Evolutionary conservation across 2,113 vertebrate genomes (phyloP).

Genomic region (Etheostoma cragini): DNA sequence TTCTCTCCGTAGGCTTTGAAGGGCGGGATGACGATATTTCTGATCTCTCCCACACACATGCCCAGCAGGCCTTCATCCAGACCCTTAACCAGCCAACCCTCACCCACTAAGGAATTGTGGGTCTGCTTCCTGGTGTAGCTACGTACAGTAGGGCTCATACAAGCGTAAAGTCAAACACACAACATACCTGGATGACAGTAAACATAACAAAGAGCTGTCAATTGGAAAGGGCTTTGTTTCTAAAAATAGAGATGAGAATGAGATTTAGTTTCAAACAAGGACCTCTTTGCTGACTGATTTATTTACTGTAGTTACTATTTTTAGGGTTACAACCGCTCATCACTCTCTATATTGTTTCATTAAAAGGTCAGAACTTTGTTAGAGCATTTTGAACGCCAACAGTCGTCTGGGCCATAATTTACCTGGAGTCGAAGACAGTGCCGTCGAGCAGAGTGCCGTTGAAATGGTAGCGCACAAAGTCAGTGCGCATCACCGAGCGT

Average conservation of each 20-base stretch:
- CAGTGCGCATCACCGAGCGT: constrained; percentile 88
- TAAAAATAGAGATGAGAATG: not conserved
- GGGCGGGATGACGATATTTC: constrained; percentile 91
- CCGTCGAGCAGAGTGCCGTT: constrained; percentile 94
- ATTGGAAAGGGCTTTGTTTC: constrained; percentile 3
- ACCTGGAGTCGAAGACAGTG: constrained; percentile 93
- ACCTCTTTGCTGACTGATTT: not conserved
- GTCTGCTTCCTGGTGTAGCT: constrained; percentile 90
- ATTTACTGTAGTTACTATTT: not conserved
- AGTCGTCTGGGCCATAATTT: not conserved
- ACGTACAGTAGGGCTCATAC: constrained; percentile 61
- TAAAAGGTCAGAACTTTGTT: not conserved
- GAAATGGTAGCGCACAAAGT: constrained; percentile 97
- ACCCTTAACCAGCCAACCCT: constrained; percentile 93
- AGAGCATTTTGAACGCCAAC: too few relatives aligned
- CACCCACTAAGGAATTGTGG: constrained; percentile 92
- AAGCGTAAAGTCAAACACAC: constrained; percentile 77
- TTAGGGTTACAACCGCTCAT: not conserved
- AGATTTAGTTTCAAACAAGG: not conserved
- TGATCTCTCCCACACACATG: constrained; percentile 96
- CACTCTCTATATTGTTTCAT: not conserved
- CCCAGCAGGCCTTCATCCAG: constrained; percentile 95
- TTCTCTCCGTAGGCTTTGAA: constrained; percentile 96
- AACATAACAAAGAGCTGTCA: constrained; percentile 49
- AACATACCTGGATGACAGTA: constrained; percentile 70